Evolutionary conservation across 2,888 invertebrate genomes (phyloP), one percentile per base, ranked within the genome.

Genomic region (Napeogenes sylphis): DNA sequence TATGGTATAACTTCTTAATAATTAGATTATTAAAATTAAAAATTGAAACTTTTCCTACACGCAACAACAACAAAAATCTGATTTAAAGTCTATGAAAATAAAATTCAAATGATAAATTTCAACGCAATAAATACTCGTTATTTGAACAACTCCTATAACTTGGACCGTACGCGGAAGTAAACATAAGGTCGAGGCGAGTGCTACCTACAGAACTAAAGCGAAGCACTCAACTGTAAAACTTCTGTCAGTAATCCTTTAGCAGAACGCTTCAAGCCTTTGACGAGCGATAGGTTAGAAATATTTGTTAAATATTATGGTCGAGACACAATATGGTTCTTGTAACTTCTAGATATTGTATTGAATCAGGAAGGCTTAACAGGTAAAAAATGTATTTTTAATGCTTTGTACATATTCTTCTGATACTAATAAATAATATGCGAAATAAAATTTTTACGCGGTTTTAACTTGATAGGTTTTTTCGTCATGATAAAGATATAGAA

Each of bases 241-340:
- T 78, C 79, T 74, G 76, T 73, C 75, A 73, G 75, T 87, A 89
- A 90, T 90, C 89, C 89, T 89, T 89, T 86, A 79, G 82, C 75
- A 42, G 42, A 42, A 12, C 42, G 75, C 71, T 73, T 71, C 80
- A 83, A 84, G 78, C 85, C 86, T 85, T 89, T 89, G 78, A 82
- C 75, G 78, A 81, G 83, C 82, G 85, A 77, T 73, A 85, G 84
- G 80, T 79, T 84, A 82, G 79, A 82, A 85, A 81, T 75, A 74
- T 79, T 78, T 81, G 81, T 80, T 81, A 83, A 88, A 88, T 88
- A 85, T 88, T 88, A 84, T 85, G 83, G 76, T 75, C 79, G 77
- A 75, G 68, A 67, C 66, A 78, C 78, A 82, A 82, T 82, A 74
- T 76, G 64, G 54, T 58, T 63, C 62, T 59, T 79, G 74, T 76